phyloP scores from a whole-genome alignment of 1,140 invertebrate genomes.

The Dreissena polymorpha region DNA sequence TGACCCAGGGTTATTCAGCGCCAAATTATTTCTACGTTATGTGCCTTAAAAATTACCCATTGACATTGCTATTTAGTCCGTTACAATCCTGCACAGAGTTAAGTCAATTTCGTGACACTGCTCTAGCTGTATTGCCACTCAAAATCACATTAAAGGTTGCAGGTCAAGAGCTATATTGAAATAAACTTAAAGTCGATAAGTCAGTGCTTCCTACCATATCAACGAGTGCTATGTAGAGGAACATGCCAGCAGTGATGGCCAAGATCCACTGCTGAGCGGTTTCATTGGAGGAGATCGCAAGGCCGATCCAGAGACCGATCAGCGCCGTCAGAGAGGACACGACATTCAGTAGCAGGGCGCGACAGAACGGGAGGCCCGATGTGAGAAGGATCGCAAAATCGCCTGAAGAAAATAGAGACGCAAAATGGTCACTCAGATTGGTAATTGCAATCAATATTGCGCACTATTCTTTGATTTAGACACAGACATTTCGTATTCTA shows the following conservation, averaged over 20 bases:
- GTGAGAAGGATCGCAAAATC: slow-evolving; percentile 96
- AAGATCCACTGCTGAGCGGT: slow-evolving; percentile 81
- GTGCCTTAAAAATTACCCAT: too few species aligned
- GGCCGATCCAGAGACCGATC: slow-evolving; percentile 83
- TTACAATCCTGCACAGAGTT: too few species aligned
- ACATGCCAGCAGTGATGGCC: slow-evolving; percentile 84
- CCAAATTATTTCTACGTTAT: too few species aligned
- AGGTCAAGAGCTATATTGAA: too few species aligned
- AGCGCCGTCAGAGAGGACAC: slow-evolving; percentile 85
- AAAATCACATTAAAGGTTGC: too few species aligned
- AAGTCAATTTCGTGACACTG: too few species aligned
- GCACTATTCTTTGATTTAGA: background rate
- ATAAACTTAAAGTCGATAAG: too few species aligned
- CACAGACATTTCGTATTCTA: too few species aligned
- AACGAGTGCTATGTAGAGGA: slow-evolving; percentile 84
- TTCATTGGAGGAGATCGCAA: slow-evolving; percentile 72
- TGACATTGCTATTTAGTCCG: too few species aligned
- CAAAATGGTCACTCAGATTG: background rate
- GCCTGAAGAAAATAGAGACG: slow-evolving; percentile 81
- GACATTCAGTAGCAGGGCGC: slow-evolving; percentile 85
- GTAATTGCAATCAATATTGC: background rate
- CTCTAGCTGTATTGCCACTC: too few species aligned
- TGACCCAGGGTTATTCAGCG: too few species aligned
- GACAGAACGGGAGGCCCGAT: slow-evolving; percentile 86
- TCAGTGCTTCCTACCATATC: slow-evolving; percentile 81